A percentile compares a stretch with the other conserved stretches of the same genome.
Conservation (phyloP, 2,888 invertebrate species). For the Drosophila greeni region DNA sequence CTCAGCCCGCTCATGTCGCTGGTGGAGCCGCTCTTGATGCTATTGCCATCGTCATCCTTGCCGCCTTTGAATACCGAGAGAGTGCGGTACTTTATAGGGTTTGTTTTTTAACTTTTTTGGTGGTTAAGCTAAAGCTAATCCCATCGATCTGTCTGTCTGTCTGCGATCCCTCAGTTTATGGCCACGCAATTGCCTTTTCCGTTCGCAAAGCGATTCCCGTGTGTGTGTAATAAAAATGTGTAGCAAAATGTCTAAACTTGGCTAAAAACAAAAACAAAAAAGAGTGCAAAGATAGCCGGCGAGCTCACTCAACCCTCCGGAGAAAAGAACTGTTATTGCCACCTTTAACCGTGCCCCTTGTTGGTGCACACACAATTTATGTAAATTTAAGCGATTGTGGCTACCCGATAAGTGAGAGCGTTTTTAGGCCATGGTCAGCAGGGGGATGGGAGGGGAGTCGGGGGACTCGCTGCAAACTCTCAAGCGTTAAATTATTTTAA, state of each 20-base stretch:
- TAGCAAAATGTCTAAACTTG: constrained; percentile 58
- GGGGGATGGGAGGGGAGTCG: neutral
- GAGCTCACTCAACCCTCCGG: constrained; percentile 6
- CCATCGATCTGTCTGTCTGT: constrained; percentile 15
- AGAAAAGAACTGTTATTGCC: constrained; percentile 15
- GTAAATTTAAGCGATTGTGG: constrained; percentile 66
- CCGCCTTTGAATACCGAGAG: constrained; percentile 82
- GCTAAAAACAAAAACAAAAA: neutral
- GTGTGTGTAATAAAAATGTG: constrained; percentile 50
- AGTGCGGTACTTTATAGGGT: neutral
- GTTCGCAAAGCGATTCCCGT: constrained; percentile 39
- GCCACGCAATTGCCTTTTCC: constrained; percentile 63
- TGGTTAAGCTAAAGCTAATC: neutral
- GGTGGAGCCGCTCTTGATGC: constrained; percentile 79
- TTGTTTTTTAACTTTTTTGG: no score
- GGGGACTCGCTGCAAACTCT: constrained; percentile 9
- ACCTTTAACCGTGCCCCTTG: constrained; percentile 7
- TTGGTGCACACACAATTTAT: constrained; percentile 61
- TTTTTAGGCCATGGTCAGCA: constrained; percentile 23
- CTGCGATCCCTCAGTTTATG: constrained; percentile 45
- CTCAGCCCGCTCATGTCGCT: constrained; percentile 81
- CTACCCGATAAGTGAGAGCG: constrained; percentile 53
- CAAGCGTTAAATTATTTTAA: constrained; percentile 67
- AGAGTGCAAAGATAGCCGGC: constrained; percentile 14
- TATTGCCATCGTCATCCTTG: constrained; percentile 87